These are phyloP conservation scores for Girardia tigrina DNA, from an alignment of 2,888 invertebrate species.

Conservation along the genomic window DNA sequence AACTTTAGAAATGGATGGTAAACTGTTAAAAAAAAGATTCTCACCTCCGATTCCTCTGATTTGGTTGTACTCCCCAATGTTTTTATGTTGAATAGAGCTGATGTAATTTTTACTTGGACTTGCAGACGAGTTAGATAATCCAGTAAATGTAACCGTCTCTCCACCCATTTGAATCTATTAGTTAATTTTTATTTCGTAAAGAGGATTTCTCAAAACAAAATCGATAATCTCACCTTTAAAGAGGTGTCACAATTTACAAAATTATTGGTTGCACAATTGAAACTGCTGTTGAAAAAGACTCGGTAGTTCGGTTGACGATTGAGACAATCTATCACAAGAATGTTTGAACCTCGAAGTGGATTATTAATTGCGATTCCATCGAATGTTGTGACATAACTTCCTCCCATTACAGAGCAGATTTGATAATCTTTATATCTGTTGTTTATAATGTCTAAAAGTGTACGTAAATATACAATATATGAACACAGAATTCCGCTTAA, in stretches of 20 bases:
- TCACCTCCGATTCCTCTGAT: constrained; percentile 12
- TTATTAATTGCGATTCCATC: background rate
- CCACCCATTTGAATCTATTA: background rate
- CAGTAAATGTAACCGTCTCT: background rate
- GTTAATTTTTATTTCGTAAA: background rate
- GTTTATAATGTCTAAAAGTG: background rate
- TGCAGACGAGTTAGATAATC: background rate
- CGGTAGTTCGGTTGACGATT: background rate
- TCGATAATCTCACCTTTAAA: background rate
- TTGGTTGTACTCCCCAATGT: constrained; percentile 8
- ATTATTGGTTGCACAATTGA: background rate
- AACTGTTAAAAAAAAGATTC: background rate
- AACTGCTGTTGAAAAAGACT: background rate
- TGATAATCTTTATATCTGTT: background rate
- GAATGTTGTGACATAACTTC: constrained; percentile 19
- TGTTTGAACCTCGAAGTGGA: background rate
- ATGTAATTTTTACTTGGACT: background rate
- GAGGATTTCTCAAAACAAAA: background rate
- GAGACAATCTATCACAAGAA: background rate
- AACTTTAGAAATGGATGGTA: too few species aligned
- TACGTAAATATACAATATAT: background rate
- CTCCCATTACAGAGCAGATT: background rate
- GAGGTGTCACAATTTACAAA: constrained; percentile 3
- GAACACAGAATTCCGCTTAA: too few species aligned
- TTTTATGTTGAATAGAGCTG: constrained; percentile 7